Base-by-base conservation (phyloP, 2,113 vertebrate genomes). In the Forbesichthys agassizii region DNA sequence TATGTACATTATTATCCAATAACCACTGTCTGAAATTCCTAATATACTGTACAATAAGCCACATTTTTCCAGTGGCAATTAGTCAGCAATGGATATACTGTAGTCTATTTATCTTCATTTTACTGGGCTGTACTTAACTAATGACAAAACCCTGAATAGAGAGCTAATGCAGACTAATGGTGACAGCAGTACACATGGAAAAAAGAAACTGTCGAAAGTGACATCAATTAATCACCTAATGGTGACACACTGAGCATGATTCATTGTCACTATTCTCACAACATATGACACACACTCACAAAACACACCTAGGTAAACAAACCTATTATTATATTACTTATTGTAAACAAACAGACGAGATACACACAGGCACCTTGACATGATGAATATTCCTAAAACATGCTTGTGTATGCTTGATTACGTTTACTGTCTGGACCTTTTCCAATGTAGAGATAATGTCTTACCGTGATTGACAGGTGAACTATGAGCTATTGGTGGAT, bases 161-260 rank as follows among this genome's bases (percentile, higher is more conserved):
- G 58, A 62, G 67, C 57, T 79, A 83, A 85, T 79, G 69, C 74
- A 81, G 78, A 87, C 64, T 78, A 76, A 88, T 79, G 78, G 65
- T 76, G 84, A 82, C 73, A 79, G 64, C 64, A 59, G 73, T 71
- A 69, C 27, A 66, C 71, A 74, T 68, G 75, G 69, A 48, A 72
- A 84, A 82, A 70, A 78, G 58, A 73, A 81, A 74, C 78, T 82
- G 78, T 77, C 69, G 14, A 70, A 75, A n/a, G 46, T 73, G 67
- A 75, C 69, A n/a, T 66, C 70, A 71, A 77, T 70, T 84, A 69
- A 87, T 77, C 48, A 42, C 4, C 7, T 42, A 42, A 5, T 8
- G 36, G 36, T 27, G 27, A 27, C 27, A 27, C 27, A 3, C 27
- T 27, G 27, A 42, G 36, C 36, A 42, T 42, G 36, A 42, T 42